These are phyloP conservation scores for Megalurothrips usitatus DNA, from an alignment of 2,888 invertebrate genomes.

Conservation along the genomic window DNA sequence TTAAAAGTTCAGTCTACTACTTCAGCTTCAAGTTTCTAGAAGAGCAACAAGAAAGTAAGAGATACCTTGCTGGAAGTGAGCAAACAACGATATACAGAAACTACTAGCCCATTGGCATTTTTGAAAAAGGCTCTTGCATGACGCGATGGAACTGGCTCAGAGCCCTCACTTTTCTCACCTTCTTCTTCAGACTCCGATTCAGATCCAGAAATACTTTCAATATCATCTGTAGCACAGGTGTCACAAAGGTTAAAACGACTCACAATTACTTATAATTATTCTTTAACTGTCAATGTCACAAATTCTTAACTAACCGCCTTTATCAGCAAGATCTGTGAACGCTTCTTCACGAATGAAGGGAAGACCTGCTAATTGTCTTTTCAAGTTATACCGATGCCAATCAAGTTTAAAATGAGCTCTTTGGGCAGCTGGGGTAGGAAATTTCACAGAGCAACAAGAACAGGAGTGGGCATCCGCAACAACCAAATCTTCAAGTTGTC, in stretches of 20 bases:
- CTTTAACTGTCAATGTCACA: neutral
- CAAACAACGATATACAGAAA: constrained; percentile 70
- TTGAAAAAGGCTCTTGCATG: constrained; percentile 72
- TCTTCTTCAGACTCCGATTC: constrained; percentile 51
- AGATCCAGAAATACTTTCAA: constrained; percentile 64
- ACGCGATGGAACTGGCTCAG: constrained; percentile 49
- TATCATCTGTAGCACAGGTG: constrained; percentile 49
- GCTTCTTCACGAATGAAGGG: constrained; percentile 54
- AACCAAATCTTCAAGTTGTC: constrained; percentile 44
- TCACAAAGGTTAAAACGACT: neutral
- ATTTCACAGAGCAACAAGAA: constrained; percentile 53
- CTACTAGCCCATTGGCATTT: constrained; percentile 61
- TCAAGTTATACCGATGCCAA: constrained; percentile 81
- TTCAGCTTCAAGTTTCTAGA: neutral
- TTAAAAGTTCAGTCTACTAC: constrained; percentile 30
- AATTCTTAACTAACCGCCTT: constrained; percentile 33
- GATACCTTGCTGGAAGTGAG: constrained; percentile 66
- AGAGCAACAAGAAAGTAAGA: neutral
- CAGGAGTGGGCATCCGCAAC: constrained; percentile 50
- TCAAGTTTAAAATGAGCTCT: constrained; percentile 74
- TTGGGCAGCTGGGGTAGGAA: constrained; percentile 58
- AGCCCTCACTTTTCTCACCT: constrained; percentile 40
- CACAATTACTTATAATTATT: neutral
- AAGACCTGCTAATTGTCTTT: constrained; percentile 60
- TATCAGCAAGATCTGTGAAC: constrained; percentile 53